These are phyloP conservation scores for Pangasius krempfi DNA, from an alignment of 2,797 vertebrate species.

Conservation along the genomic window DNA sequence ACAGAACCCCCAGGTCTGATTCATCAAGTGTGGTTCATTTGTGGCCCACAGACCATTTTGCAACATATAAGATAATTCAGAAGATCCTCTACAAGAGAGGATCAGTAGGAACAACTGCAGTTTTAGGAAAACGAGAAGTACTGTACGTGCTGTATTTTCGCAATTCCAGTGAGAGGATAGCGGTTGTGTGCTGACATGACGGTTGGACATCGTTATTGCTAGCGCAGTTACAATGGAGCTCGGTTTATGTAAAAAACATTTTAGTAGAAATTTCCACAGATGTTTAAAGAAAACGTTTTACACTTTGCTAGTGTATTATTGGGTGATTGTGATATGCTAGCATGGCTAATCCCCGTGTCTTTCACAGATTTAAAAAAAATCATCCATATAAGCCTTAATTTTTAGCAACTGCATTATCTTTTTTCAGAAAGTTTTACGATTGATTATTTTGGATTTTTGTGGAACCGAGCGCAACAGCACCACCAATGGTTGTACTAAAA, in stretches of 20 bases:
- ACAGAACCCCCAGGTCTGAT: background rate
- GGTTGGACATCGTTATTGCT: too few species aligned
- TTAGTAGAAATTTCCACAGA: background rate
- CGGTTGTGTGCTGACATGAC: too few species aligned
- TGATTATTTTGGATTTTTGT: background rate
- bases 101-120: too few species aligned
- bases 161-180: too few species aligned
- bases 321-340: background rate
- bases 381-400: background rate
- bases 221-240: too few species aligned
- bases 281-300: background rate
- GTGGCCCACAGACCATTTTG: background rate
- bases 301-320: background rate
- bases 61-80: background rate
- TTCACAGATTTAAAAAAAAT: background rate
- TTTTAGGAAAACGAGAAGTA: too few species aligned
- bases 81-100: too few species aligned
- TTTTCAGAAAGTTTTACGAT: background rate
- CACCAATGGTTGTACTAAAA: background rate
- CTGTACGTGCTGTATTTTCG: too few species aligned
- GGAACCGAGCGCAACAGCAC: background rate
- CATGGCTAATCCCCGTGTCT: background rate
- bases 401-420: background rate
- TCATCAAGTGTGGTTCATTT: background rate
- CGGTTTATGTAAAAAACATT: too few species aligned